Conservation (phyloP, 2,797 vertebrate species). For the Mastacembelus armatus region DNA sequence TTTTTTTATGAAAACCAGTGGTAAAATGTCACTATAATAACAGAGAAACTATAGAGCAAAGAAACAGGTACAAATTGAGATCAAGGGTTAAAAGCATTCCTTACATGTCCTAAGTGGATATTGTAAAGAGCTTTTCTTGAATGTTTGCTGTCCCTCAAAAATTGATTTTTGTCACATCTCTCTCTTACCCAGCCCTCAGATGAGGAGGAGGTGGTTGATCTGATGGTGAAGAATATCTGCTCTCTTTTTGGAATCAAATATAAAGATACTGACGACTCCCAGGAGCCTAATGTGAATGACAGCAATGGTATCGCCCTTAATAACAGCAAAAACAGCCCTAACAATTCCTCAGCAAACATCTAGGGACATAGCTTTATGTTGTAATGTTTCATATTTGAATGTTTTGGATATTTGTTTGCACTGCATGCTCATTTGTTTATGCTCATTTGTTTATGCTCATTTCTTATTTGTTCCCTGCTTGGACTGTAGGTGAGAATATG, state of each 20-base stretch:
- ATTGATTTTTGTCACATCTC: slow-evolving; percentile 9
- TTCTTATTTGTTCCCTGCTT: too few relatives aligned
- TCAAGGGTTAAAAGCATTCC: background rate
- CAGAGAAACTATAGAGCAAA: background rate
- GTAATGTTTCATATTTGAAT: background rate
- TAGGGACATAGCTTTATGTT: background rate
- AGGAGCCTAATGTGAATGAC: background rate
- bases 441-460: background rate
- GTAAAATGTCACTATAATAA: background rate
- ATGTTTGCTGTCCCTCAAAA: background rate
- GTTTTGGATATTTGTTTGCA: background rate
- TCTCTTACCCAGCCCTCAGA: slow-evolving; percentile 85
- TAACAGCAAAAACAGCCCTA: slow-evolving; percentile 14
- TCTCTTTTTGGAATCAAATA: slow-evolving; percentile 86
- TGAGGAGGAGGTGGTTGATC: slow-evolving; percentile 90
- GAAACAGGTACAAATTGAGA: background rate
- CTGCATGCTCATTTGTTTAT: background rate
- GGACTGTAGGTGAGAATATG: background rate
- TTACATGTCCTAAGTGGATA: background rate
- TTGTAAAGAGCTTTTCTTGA: background rate
- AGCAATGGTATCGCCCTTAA: slow-evolving; percentile 7
- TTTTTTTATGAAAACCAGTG: background rate
- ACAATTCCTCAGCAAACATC: background rate
- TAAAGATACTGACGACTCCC: slow-evolving; percentile 46
- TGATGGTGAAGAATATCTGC: slow-evolving; percentile 89